Percentiles rank a stretch among this genome's conserved stretches.
phyloP scores from a whole-genome alignment of 2,113 vertebrate genomes.

The Hypocryptadius cinnamomeus region DNA sequence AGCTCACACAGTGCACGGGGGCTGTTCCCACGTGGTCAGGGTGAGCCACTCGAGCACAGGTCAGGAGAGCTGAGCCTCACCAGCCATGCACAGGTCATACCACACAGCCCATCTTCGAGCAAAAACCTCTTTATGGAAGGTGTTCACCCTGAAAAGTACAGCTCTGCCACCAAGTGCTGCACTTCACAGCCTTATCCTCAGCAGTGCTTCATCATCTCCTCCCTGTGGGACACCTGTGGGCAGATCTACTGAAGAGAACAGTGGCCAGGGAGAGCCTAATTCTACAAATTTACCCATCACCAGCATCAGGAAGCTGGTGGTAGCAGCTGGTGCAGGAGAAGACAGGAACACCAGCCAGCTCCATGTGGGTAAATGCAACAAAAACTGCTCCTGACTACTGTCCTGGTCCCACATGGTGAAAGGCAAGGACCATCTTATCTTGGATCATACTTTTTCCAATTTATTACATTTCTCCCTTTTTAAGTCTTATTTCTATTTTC shows the following conservation, averaged over 20 bases:
- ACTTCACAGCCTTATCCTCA: neutral
- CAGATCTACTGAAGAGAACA: neutral
- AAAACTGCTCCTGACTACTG: neutral
- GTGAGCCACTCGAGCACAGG: neutral
- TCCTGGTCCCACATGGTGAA: neutral
- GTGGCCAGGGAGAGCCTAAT: neutral
- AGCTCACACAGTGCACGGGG: rapidly evolving
- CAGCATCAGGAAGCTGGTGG: neutral
- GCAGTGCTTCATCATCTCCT: neutral
- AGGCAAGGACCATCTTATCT: neutral
- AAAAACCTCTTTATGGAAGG: rapidly evolving
- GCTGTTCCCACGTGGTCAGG: rapidly evolving
- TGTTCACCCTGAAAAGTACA: neutral
- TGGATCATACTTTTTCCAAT: neutral
- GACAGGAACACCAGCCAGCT: neutral
- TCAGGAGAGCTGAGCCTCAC: neutral
- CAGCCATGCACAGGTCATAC: neutral
- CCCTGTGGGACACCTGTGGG: neutral
- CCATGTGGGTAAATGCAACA: neutral
- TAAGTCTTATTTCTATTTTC: neutral
- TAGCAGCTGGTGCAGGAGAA: neutral
- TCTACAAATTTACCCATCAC: neutral
- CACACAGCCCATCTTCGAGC: neutral
- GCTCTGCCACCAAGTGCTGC: neutral
- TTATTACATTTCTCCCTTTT: neutral